Evolutionary conservation across 2,797 vertebrate genomes (phyloP), one percentile per base, ranked within the genome.

Genomic region (Sebastes flavidus): DNA sequence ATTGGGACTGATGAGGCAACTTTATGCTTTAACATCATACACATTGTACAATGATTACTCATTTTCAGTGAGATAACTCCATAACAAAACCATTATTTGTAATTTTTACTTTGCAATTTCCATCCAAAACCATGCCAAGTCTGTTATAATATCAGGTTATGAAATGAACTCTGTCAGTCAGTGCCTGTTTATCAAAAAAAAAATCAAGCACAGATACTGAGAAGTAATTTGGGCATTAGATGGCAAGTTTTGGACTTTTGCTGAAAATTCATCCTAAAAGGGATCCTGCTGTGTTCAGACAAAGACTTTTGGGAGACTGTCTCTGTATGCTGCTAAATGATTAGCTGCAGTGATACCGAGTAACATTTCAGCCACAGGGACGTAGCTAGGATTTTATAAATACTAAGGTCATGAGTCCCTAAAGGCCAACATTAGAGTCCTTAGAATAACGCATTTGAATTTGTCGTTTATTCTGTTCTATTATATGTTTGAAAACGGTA

Each of bases 341-440:
- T 0, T 24, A 1, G n/a, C 61, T 49, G 20, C 16, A 5, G 32
- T 7, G 18, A 36, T 20, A 12, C 2, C 0, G 18, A 10, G 1
- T 7, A 29, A 29, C 20, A 7, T 69, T 29, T 29, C 1, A 29
- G 8, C 25, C 1, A 1, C 25, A 14, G 2, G 25, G 7, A 58
- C 8, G 1, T 25, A 25, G 10, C 5, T 12, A 20, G 22, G 38
- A 42, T 42, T 42, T 42, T 42, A 42, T 0, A 42, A 42, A 42
- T 42, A 42, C 38, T 42, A 6, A 42, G 38, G 38, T 42, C 38
- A 42, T 42, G 38, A 42, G 38, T 42, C 38, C 38, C 38, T 42
- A 42, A 16, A 16, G 38, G 38, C 38, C 38, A 42, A 42, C 38
- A 42, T 0, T 16, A 42, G 38, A 6, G 38, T 42, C 38, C 6